phyloP scores from a whole-genome alignment of 2,113 vertebrate species.

The Chaetops frenatus region DNA sequence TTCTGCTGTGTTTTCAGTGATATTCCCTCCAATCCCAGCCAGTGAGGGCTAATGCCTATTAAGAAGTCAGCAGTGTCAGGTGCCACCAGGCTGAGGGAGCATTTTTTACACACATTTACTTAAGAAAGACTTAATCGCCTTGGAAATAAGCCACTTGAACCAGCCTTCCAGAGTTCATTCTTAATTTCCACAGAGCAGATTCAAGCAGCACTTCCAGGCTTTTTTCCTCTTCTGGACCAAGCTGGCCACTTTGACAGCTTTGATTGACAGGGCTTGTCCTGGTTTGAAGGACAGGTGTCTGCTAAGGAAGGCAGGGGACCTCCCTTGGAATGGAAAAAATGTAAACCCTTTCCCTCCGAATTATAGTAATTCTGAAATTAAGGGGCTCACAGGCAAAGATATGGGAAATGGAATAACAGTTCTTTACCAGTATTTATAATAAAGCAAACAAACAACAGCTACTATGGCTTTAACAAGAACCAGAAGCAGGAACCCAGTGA shows the following conservation, averaged over 20 bases:
- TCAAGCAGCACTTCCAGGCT: neutral
- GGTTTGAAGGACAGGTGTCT: too few species aligned
- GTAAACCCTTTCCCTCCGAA: too few species aligned
- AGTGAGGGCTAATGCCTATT: neutral
- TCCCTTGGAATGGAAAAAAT: too few species aligned
- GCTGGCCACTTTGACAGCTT: neutral
- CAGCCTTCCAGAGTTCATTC: neutral
- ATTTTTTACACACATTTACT: neutral
- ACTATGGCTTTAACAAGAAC: too few species aligned
- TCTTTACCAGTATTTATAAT: too few species aligned
- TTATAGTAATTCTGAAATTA: too few species aligned
- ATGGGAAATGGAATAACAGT: too few species aligned
- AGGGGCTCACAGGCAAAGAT: too few species aligned
- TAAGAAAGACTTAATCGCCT: constrained; percentile 21
- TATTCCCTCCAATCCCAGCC: neutral
- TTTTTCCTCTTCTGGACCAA: neutral
- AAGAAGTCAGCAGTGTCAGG: constrained; percentile 13
- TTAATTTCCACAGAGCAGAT: neutral
- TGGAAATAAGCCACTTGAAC: constrained; percentile 21
- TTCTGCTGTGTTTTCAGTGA: neutral
- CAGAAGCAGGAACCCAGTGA: too few species aligned
- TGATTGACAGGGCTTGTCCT: neutral
- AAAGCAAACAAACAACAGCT: too few species aligned
- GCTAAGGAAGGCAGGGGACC: too few species aligned
- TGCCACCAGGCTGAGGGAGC: constrained; percentile 12